Percentiles rank a stretch among this genome's conserved stretches.
Conservation (phyloP, 2,888 invertebrate genomes). For the Phragmatobia fuliginosa region DNA sequence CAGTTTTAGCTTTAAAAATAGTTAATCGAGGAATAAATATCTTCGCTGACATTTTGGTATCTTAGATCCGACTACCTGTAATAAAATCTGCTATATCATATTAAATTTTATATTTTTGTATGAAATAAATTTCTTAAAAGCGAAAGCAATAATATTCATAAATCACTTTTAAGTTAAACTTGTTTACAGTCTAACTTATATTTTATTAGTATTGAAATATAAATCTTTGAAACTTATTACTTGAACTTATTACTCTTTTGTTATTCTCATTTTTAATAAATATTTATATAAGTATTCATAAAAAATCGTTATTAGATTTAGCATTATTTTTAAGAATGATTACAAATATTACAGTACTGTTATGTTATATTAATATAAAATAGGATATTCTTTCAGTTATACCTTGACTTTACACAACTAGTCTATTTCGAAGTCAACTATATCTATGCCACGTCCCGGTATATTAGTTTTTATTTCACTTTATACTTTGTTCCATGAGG, state of each 20-base stretch:
- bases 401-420: constrained; percentile 33
- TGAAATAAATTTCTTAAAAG: not conserved
- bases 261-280: not conserved
- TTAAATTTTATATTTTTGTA: not conserved
- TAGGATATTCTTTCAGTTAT: not conserved
- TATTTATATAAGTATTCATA: too few relatives aligned
- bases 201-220: not conserved
- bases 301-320: too few relatives aligned
- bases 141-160: not conserved
- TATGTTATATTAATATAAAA: too few relatives aligned
- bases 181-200: not conserved
- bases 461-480: constrained; percentile 59
- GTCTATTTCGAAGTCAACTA: constrained; percentile 53
- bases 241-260: not conserved
- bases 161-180: not conserved
- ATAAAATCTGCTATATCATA: not conserved
- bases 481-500: constrained; percentile 35
- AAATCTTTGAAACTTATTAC: not conserved
- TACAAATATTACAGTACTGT: not conserved
- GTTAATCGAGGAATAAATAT: not conserved
- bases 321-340: not conserved
- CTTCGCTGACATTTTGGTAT: not conserved
- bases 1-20: not conserved
- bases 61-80: not conserved
- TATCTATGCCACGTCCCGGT: constrained; percentile 48